Percentiles rank a stretch among this genome's conserved stretches.
phyloP scores from a whole-genome alignment of 2,797 vertebrate genomes.

The Huso huso region DNA sequence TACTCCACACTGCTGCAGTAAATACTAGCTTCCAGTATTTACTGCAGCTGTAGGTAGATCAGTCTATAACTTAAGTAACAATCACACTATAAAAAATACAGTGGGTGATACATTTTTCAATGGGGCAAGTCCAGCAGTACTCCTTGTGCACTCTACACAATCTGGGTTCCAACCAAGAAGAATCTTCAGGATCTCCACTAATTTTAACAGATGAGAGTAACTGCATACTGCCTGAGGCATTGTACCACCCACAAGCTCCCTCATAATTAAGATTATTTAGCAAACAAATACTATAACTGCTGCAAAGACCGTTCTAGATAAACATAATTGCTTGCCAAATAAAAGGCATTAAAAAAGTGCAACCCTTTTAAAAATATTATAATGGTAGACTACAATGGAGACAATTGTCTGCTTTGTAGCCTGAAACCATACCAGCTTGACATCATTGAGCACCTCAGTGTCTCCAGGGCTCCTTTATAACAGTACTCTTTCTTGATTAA shows the following conservation, averaged over 20 bases:
- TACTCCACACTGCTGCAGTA: too few relatives aligned
- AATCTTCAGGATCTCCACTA: background rate
- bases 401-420: slow-evolving; percentile 25
- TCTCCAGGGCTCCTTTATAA: slow-evolving; percentile 26
- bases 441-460: slow-evolving; percentile 22
- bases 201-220: background rate
- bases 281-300: background rate
- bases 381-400: slow-evolving; percentile 23
- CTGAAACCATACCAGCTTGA: slow-evolving; percentile 27
- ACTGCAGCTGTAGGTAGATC: too few relatives aligned
- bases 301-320: slow-evolving; percentile 14
- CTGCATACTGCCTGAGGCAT: background rate
- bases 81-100: too few relatives aligned
- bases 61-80: too few relatives aligned
- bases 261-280: too few relatives aligned
- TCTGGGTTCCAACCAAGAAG: too few relatives aligned
- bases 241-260: background rate
- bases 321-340: slow-evolving; percentile 22
- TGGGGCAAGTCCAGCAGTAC: too few relatives aligned
- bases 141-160: too few relatives aligned
- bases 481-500: slow-evolving; percentile 1
- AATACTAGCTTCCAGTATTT: too few relatives aligned
- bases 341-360: slow-evolving; percentile 12
- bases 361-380: slow-evolving; percentile 5
- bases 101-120: too few relatives aligned